phyloP scores from a whole-genome alignment of 2,888 invertebrate genomes.

The Habrosyne pyritoides region DNA sequence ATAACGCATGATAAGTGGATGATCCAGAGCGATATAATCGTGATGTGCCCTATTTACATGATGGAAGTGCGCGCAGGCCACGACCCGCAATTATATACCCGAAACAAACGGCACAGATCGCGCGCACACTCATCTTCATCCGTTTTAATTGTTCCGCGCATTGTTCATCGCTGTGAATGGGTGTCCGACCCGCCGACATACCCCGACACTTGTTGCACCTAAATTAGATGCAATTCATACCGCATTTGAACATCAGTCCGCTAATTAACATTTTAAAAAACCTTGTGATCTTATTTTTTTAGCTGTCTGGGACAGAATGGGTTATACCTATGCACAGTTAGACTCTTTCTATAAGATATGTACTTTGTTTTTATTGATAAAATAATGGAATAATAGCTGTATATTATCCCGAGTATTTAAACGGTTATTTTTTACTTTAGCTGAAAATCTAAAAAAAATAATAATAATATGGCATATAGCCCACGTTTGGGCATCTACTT shows the following conservation, averaged over 20 bases:
- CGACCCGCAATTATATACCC: conserved; percentile 75
- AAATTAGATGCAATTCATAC: not conserved
- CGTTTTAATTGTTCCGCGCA: conserved; percentile 69
- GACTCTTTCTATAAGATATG: too few species aligned
- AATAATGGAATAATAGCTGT: too few species aligned
- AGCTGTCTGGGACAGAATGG: too few species aligned
- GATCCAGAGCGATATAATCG: conserved; percentile 48
- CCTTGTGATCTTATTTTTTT: too few species aligned
- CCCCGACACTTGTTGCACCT: conserved; percentile 1
- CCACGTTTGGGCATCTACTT: too few species aligned
- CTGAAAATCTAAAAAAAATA: too few species aligned
- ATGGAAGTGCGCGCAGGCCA: conserved; percentile 43
- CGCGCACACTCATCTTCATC: conserved; percentile 48
- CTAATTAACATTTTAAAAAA: not conserved
- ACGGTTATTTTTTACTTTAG: too few species aligned
- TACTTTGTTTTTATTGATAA: too few species aligned
- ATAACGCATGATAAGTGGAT: conserved; percentile 9
- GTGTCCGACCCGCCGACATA: conserved; percentile 19
- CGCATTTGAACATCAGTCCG: not conserved
- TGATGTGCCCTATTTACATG: conserved; percentile 45
- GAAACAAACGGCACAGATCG: conserved; percentile 73
- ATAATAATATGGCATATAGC: too few species aligned
- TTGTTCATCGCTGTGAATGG: conserved; percentile 51
- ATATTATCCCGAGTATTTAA: too few species aligned
- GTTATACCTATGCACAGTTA: too few species aligned